Conservation (phyloP, 2,113 vertebrate genomes). For the Dermatemys mawii region DNA sequence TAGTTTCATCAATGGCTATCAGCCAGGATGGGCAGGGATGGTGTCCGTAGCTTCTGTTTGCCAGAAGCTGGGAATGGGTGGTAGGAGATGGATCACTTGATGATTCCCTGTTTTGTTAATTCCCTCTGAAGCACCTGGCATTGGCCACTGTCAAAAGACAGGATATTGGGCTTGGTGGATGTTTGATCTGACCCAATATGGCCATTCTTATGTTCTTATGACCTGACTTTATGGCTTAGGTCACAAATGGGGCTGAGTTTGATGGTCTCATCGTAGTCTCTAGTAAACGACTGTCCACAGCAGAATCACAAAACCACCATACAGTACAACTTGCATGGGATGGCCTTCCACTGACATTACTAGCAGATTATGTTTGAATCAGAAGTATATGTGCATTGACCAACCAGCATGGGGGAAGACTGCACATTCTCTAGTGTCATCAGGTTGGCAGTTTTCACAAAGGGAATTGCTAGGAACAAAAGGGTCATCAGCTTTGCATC, state of each 20-base stretch:
- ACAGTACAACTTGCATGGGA: not conserved
- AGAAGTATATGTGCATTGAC: not conserved
- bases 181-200: too few species aligned
- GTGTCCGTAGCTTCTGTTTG: too few species aligned
- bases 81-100: too few species aligned
- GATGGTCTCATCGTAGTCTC: not conserved
- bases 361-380: not conserved
- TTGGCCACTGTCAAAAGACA: too few species aligned
- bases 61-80: too few species aligned
- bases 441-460: not conserved
- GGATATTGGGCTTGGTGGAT: too few species aligned
- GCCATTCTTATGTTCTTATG: too few species aligned
- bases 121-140: too few species aligned
- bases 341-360: not conserved
- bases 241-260: not conserved
- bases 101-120: too few species aligned
- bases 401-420: not conserved
- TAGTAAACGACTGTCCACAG: not conserved
- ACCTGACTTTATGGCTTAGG: not conserved
- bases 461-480: not conserved
- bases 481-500: not conserved
- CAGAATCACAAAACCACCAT: not conserved
- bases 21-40: too few species aligned
- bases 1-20: too few species aligned
- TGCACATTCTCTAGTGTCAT: not conserved